Evolutionary conservation across 2,888 invertebrate species (phyloP).

Genomic region (Ophion costatus): DNA sequence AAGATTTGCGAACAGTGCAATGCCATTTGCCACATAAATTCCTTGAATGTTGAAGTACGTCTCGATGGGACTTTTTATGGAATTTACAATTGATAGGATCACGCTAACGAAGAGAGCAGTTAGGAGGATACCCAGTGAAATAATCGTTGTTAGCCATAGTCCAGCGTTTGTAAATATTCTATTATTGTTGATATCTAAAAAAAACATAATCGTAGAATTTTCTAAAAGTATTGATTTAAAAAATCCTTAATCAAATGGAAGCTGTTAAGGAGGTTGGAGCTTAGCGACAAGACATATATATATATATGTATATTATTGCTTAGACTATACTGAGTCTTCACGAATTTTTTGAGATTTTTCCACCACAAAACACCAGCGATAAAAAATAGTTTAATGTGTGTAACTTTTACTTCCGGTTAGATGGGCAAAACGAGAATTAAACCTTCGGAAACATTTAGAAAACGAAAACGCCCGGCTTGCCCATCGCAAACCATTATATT

Average conservation of each 20-base stretch:
- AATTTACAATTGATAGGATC: conserved; percentile 68
- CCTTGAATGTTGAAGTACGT: conserved; percentile 70
- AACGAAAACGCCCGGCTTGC: too few relatives aligned
- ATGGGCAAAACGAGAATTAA: too few relatives aligned
- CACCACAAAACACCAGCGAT: too few relatives aligned
- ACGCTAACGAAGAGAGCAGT: conserved; percentile 55
- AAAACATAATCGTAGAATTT: not conserved
- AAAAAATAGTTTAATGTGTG: too few relatives aligned
- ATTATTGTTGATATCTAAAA: conserved; percentile 53
- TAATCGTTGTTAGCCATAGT: conserved; percentile 65
- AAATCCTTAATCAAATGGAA: not conserved
- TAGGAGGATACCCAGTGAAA: conserved; percentile 62
- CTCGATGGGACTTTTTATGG: conserved; percentile 66
- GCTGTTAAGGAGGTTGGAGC: not conserved
- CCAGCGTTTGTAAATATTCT: conserved; percentile 67
- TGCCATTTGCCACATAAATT: conserved; percentile 65
- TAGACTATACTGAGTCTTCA: too few relatives aligned
- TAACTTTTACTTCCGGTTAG: too few relatives aligned
- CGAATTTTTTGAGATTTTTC: too few relatives aligned
- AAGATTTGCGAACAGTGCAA: conserved; percentile 63
- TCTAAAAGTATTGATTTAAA: not conserved
- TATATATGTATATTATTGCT: too few relatives aligned
- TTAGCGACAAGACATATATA: too few relatives aligned
- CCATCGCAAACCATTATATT: too few relatives aligned
- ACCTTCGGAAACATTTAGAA: too few relatives aligned